These are phyloP conservation scores for Bombus affinis DNA, from an alignment of 1,140 invertebrate species.

Conservation along the genomic window DNA sequence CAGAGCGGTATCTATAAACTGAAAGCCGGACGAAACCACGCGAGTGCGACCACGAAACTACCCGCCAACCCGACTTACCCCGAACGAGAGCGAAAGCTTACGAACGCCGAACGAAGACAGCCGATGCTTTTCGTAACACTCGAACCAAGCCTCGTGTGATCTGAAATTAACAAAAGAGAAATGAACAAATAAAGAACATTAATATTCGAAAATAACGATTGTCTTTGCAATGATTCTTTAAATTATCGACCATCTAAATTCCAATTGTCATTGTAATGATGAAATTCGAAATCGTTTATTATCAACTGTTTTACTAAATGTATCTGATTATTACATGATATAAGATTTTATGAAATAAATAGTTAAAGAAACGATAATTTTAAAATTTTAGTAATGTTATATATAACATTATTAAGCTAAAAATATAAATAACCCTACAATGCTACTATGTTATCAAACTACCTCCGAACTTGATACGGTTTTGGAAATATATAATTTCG, in stretches of 20 bases:
- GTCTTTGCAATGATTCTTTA: not conserved
- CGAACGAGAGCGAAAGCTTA: conserved; percentile 47
- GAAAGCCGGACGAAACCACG: conserved; percentile 50
- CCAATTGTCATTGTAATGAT: too few species aligned
- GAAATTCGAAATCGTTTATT: not conserved
- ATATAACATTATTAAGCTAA: not conserved
- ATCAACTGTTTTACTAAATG: not conserved
- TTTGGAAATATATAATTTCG: not conserved
- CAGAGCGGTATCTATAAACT: conserved; percentile 60
- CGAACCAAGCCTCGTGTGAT: not conserved
- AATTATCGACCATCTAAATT: not conserved
- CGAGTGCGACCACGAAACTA: conserved; percentile 58
- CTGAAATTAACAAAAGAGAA: conserved; percentile 11
- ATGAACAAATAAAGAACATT: not conserved
- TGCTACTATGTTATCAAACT: not conserved
- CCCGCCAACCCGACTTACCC: conserved; percentile 65
- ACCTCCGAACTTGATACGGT: not conserved
- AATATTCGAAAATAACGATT: not conserved
- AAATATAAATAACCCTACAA: not conserved
- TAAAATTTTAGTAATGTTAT: not conserved
- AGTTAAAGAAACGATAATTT: not conserved
- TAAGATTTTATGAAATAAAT: not conserved
- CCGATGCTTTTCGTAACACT: not conserved
- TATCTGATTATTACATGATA: not conserved
- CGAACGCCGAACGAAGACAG: conserved; percentile 8